Evolutionary conservation across 2,888 invertebrate genomes (phyloP).

Genomic region (Ceratothoa steindachneri): DNA sequence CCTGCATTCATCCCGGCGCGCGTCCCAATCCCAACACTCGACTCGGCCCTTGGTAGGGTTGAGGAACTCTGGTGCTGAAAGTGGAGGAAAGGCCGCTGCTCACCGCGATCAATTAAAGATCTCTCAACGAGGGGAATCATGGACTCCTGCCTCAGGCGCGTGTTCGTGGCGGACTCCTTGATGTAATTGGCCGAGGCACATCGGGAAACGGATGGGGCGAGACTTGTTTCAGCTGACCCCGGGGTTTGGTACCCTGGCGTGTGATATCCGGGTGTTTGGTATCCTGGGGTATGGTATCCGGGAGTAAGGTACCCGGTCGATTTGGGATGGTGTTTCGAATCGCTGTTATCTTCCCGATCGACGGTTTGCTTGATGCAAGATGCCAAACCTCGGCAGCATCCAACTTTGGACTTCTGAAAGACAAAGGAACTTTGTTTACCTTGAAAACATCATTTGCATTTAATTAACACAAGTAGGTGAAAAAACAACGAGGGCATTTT

Average conservation of each 20-base stretch:
- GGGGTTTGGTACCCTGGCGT: constrained; percentile 54
- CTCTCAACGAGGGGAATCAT: constrained; percentile 45
- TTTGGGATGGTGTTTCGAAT: constrained; percentile 56
- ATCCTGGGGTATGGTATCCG: constrained; percentile 57
- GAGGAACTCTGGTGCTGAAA: constrained; percentile 35
- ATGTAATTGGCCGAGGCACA: constrained; percentile 79
- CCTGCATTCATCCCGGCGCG: constrained; percentile 16
- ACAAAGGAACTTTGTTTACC: not conserved
- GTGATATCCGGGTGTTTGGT: constrained; percentile 59
- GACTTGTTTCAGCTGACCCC: constrained; percentile 74
- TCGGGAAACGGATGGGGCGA: constrained; percentile 77
- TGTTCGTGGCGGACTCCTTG: constrained; percentile 54
- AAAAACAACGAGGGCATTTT: too few relatives aligned
- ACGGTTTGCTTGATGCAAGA: constrained; percentile 45
- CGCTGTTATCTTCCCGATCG: constrained; percentile 30
- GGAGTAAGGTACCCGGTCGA: constrained; percentile 54
- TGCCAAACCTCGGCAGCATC: constrained; percentile 49
- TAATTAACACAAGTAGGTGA: too few relatives aligned
- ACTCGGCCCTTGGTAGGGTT: constrained; percentile 40
- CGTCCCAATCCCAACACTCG: constrained; percentile 22
- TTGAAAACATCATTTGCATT: too few relatives aligned
- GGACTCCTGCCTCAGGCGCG: constrained; percentile 45
- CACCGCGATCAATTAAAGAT: constrained; percentile 26
- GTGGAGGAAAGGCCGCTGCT: constrained; percentile 12
- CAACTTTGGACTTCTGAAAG: constrained; percentile 33